Base-by-base conservation (phyloP, 2,888 invertebrate species). In the Drosophila infuscata region DNA sequence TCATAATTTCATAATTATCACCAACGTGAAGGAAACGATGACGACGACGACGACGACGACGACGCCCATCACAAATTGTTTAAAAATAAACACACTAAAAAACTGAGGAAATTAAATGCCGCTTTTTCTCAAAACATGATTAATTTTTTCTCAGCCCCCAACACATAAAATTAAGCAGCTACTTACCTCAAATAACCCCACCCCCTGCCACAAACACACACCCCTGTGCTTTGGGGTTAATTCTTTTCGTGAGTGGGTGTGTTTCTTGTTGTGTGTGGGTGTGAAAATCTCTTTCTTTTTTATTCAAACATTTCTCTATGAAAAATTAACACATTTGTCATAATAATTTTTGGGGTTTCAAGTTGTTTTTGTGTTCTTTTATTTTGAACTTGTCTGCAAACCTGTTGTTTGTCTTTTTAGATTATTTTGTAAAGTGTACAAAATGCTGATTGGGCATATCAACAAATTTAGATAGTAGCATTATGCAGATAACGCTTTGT, bases 381-480 rank as follows among this genome's bases (percentile, higher is more conserved):
- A 51, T 29, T 20, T 33, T 3, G 0, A 35, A 25, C 9, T 8
- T 11, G 20, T 17, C 29, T 7, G 9, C n/a, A 1, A n/a, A 43
- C 7, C 32, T 11, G 33, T 46, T 11, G 25, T 29, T 53, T 32
- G 20, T 46, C 35, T 57, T 46, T 36, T 3, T 20, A 33, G 32
- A 30, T 53, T 33, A n/a, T 8, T 41, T 41, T 46, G 7, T 48
- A 20, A 35, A 49, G 64, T 49, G 29, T 25, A 0, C 9, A n/a
- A 29, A 43, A 4, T 32, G 25, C 59, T 70, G 59, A 59, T 59
- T 43, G 17, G 56, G 46, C 70, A 57, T 71, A 71, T 71, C 70
- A 32, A n/a, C 17, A 15, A 25, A 29, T 46, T 35, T 7, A 46
- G 57, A 57, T 70, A 63, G 43, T 25, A 8, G 35, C 15, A 38